Percentiles rank a stretch among this genome's conserved stretches.
Evolutionary conservation across 2,113 vertebrate species (phyloP).

Genomic region (Vulpes lagopus): DNA sequence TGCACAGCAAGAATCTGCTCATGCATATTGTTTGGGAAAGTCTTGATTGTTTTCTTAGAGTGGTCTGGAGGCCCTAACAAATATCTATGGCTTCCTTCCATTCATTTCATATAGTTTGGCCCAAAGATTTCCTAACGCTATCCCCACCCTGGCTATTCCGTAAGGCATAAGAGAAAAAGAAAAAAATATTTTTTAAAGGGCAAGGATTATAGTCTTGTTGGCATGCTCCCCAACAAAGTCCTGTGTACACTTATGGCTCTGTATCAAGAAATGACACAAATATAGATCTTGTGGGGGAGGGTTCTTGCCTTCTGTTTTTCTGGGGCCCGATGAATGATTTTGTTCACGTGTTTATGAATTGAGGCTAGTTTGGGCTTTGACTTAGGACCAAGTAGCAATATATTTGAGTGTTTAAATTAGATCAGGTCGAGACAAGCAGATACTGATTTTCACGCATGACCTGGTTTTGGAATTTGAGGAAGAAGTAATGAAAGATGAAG

Average conservation of each 20-base stretch:
- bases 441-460: background rate
- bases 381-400: background rate
- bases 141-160: slow-evolving; percentile 63
- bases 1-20: slow-evolving; percentile 15
- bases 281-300: background rate
- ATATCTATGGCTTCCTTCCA: slow-evolving; percentile 67
- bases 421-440: background rate
- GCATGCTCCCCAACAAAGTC: background rate
- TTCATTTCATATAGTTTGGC: slow-evolving; percentile 62
- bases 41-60: slow-evolving; percentile 64
- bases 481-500: slow-evolving; percentile 29
- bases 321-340: background rate
- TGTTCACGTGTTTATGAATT: background rate
- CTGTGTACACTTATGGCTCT: slow-evolving; percentile 44
- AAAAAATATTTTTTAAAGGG: slow-evolving; percentile 59
- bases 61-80: slow-evolving; percentile 24
- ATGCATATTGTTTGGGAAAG: slow-evolving; percentile 53
- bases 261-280: slow-evolving; percentile 66
- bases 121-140: slow-evolving; percentile 66
- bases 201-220: slow-evolving; percentile 61
- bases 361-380: slow-evolving; percentile 51
- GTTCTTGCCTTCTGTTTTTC: slow-evolving; percentile 1
- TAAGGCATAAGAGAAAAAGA: slow-evolving; percentile 59
- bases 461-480: background rate
- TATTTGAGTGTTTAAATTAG: slow-evolving; percentile 24